Base-by-base conservation (phyloP, 2,113 vertebrate species). In the Plotosus lineatus region DNA sequence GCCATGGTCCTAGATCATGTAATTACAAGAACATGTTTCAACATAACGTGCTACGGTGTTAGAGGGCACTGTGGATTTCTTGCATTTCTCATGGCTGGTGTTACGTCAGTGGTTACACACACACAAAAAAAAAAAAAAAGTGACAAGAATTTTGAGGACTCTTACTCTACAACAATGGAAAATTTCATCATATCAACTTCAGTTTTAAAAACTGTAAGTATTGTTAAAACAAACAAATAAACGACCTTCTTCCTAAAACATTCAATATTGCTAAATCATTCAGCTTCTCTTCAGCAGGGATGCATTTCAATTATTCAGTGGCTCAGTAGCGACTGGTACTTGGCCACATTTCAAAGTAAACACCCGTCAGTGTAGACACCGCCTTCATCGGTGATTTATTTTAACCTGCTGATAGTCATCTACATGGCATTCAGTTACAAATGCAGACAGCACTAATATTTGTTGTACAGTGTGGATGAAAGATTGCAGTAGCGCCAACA, bases 341-440 rank as follows among this genome's bases (percentile, higher is more conserved):
- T 73, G 46, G 46, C 46, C 46, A 73, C 9, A 33, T 73, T 51
- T 73, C 46, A 73, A 51, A 33, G n/a, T 33, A 33, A 73, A 51
- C 46, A 73, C 31, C 28, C 44, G 23, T 12, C 46, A 26, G 48
- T 58, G 72, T 83, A 74, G 53, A 46, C 58, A 66, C 51, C 84
- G 84, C 88, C 88, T 74, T 74, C 38, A 46, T 44, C 75, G 82
- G 87, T 88, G 84, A 88, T 88, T 84, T 56, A 73, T 58, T 21
- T 31, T 77, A 82, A 90, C 87, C 85, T 88, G 77, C 84, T 85
- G 44, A 82, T 31, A 50, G 87, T 83, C 83, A 85, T 51, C 76
- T 4, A 75, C 69, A 84, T 61, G 77, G 21, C 28, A 21, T 42
- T 78, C 44, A 42, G 8, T 42, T 63, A 58, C 14, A 46, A 17